Percentiles rank a stretch among this genome's conserved stretches.
phyloP scores from a whole-genome alignment of 2,888 invertebrate species.

The Lasioglossum malachurum region DNA sequence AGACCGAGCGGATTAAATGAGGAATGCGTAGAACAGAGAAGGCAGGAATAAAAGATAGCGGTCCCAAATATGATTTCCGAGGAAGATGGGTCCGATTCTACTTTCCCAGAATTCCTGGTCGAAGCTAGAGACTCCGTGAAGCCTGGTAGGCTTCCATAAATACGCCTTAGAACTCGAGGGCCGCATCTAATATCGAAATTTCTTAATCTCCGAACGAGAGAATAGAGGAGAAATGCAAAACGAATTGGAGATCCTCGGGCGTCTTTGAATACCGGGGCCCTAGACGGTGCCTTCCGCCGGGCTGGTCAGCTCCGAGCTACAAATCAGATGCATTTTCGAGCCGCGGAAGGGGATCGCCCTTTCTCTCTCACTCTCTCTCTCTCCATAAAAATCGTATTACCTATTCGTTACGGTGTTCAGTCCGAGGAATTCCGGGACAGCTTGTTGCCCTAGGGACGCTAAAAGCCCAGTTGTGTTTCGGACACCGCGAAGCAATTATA shows the following conservation, averaged over 20 bases:
- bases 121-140: background rate
- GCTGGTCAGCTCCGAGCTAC: conserved; percentile 71
- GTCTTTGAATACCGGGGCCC: conserved; percentile 43
- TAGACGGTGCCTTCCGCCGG: conserved; percentile 53
- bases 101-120: conserved; percentile 6
- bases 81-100: too few relatives aligned
- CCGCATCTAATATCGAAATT: conserved; percentile 59
- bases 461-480: conserved; percentile 3
- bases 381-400: conserved; percentile 84
- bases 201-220: conserved; percentile 62
- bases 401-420: conserved; percentile 83
- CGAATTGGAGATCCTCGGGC: conserved; percentile 61
- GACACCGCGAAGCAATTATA: background rate
- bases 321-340: conserved; percentile 82
- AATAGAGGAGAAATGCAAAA: conserved; percentile 59
- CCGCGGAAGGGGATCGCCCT: conserved; percentile 68
- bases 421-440: conserved; percentile 76
- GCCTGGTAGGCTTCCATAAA: conserved; percentile 22
- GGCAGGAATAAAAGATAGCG: background rate
- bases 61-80: background rate
- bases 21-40: background rate
- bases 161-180: background rate
- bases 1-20: background rate
- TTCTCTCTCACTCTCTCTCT: conserved; percentile 63
- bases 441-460: conserved; percentile 49